Evolutionary conservation across 2,888 invertebrate species (phyloP).

Genomic region (Piscicola geometra): DNA sequence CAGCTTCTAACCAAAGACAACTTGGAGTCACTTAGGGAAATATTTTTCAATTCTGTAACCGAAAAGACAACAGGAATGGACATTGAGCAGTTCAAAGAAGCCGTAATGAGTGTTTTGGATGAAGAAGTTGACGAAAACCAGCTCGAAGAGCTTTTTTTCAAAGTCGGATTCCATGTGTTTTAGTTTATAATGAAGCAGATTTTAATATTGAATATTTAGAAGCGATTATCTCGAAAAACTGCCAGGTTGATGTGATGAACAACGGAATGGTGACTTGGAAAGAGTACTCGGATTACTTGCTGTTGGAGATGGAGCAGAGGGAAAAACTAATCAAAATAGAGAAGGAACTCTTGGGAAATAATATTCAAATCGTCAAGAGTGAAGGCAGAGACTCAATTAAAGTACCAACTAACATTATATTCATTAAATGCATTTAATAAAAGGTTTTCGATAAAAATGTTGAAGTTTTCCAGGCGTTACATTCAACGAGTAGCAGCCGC

Average conservation of each 20-base stretch:
- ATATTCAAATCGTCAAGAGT: constrained; percentile 25
- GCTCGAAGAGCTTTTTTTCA: constrained; percentile 27
- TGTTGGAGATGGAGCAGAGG: constrained; percentile 31
- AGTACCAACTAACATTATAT: neutral
- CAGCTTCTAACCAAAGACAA: constrained; percentile 28
- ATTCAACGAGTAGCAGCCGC: too few species aligned
- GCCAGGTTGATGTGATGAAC: constrained; percentile 30
- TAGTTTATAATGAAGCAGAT: neutral
- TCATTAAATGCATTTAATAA: too few species aligned
- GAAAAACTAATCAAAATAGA: constrained; percentile 26
- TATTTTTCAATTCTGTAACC: constrained; percentile 14
- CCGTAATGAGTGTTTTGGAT: neutral
- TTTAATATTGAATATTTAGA: neutral
- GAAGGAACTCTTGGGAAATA: constrained; percentile 27
- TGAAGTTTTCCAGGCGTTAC: too few species aligned
- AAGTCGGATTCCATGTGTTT: constrained; percentile 14
- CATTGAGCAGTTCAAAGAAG: constrained; percentile 27
- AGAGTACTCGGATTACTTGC: constrained; percentile 27
- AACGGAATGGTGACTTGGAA: constrained; percentile 25
- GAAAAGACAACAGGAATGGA: constrained; percentile 25
- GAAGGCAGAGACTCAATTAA: constrained; percentile 31
- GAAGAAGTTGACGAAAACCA: neutral
- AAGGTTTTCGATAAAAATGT: too few species aligned
- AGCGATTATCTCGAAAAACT: too few species aligned
- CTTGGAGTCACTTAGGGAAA: neutral